Conservation (phyloP, 2,888 invertebrate genomes). For the Choreutis nemorana region DNA sequence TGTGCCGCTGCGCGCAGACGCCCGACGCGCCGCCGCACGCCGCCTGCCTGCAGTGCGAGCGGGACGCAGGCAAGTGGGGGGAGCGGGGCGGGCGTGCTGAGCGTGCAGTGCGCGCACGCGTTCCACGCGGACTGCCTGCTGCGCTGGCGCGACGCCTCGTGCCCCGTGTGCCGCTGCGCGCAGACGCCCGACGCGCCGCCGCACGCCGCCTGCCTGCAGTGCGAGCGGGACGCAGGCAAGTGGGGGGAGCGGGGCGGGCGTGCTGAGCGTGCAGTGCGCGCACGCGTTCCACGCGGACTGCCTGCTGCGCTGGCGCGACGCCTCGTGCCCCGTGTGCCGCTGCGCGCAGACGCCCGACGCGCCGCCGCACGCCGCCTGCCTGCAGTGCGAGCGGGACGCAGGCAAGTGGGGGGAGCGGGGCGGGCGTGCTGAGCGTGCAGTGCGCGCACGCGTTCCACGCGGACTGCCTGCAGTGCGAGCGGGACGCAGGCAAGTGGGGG, state of each 20-base stretch:
- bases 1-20: constrained; percentile 90
- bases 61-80: constrained; percentile 73
- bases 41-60: constrained; percentile 74
- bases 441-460: not conserved
- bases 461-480: too few species aligned
- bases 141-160: constrained; percentile 98
- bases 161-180: constrained; percentile 88
- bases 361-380: too few species aligned
- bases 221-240: constrained; percentile 62
- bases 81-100: constrained; percentile 95
- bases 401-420: too few species aligned
- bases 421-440: constrained; percentile 1
- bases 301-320: not conserved
- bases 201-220: constrained; percentile 69
- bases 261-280: constrained; percentile 65
- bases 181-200: constrained; percentile 83
- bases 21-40: constrained; percentile 79
- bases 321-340: constrained; percentile 5
- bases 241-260: constrained; percentile 76
- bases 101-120: constrained; percentile 81
- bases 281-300: constrained; percentile 5
- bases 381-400: too few species aligned
- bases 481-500: too few species aligned
- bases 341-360: constrained; percentile 6
- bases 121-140: constrained; percentile 88